Percentiles rank a stretch among this genome's conserved stretches.
Evolutionary conservation across 1,140 invertebrate genomes (phyloP).

Genomic region (Thalassaphorura encarpata): DNA sequence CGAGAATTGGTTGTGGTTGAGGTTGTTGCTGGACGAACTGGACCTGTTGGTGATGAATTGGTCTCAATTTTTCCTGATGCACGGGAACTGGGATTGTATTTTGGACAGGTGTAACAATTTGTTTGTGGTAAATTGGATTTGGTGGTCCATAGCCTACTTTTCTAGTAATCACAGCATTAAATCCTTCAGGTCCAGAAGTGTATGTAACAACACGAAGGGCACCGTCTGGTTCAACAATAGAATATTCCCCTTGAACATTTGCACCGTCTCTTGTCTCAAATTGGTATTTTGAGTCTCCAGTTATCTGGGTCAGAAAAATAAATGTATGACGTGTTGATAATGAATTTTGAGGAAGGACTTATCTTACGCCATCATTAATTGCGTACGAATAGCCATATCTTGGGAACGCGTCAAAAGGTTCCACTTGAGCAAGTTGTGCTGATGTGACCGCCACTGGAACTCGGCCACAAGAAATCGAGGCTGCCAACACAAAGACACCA

Average conservation of each 20-base stretch:
- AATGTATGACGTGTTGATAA: no score
- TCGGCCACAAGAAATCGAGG: not conserved
- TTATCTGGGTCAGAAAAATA: no score
- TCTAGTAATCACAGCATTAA: conserved; percentile 39
- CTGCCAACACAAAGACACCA: conserved; percentile 2
- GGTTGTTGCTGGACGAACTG: not conserved
- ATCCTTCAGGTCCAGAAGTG: conserved; percentile 42
- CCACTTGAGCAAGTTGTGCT: conserved; percentile 4
- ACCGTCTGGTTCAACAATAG: conserved; percentile 64
- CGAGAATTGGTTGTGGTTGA: not conserved
- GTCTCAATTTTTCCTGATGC: not conserved
- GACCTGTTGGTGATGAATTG: not conserved
- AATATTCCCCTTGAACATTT: conserved; percentile 46
- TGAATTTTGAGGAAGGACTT: no score
- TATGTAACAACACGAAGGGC: conserved; percentile 62
- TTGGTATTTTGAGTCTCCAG: conserved; percentile 41
- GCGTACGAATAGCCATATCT: conserved; percentile 14
- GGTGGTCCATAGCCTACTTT: conserved; percentile 8
- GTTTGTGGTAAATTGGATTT: conserved; percentile 5
- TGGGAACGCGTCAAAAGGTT: conserved; percentile 5
- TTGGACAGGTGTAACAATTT: conserved; percentile 3
- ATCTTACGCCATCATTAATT: conserved; percentile 33
- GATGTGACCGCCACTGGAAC: not conserved
- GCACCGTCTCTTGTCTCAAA: conserved; percentile 38
- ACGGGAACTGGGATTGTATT: not conserved